Percentiles rank a stretch among this genome's conserved stretches.
phyloP scores from a whole-genome alignment of 2,113 vertebrate species.

The Apodemus speciosus region DNA sequence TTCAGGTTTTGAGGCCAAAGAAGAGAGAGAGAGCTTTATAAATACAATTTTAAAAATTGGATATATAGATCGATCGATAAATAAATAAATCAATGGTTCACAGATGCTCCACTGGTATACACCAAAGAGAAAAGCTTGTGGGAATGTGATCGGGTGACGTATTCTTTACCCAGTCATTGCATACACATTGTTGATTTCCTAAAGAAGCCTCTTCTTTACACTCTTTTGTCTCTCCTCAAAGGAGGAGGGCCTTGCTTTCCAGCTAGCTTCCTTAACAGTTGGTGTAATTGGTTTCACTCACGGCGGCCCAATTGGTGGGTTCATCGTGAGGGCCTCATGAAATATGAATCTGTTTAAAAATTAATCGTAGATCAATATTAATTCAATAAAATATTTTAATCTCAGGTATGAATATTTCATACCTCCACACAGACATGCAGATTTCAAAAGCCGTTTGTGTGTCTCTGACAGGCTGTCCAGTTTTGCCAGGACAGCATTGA shows the following conservation, averaged over 20 bases:
- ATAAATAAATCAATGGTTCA: not conserved
- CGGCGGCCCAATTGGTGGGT: constrained; percentile 77
- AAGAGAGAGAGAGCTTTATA: not conserved
- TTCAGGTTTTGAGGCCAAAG: not conserved
- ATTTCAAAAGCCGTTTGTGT: constrained; percentile 74
- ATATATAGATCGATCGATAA: not conserved
- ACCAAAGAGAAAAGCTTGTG: not conserved
- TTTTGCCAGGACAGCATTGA: constrained; percentile 45
- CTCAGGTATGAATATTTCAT: constrained; percentile 85
- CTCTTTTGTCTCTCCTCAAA: constrained; percentile 54
- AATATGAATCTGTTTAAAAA: constrained; percentile 85
- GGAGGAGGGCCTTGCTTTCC: constrained; percentile 50
- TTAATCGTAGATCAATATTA: constrained; percentile 85
- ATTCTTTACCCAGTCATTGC: not conserved
- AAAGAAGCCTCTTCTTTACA: constrained; percentile 60
- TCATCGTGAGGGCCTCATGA: constrained; percentile 80
- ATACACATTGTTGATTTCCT: constrained; percentile 48
- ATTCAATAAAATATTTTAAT: constrained; percentile 86
- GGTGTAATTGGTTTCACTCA: constrained; percentile 72
- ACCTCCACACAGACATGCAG: constrained; percentile 68
- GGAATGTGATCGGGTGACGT: not conserved
- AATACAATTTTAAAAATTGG: not conserved
- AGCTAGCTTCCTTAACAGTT: constrained; percentile 71
- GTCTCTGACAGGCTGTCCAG: constrained; percentile 75
- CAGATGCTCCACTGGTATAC: not conserved